Percentiles rank a stretch among this genome's conserved stretches.
Conservation (phyloP, 1,140 invertebrate species). For the Diuraphis noxia region DNA sequence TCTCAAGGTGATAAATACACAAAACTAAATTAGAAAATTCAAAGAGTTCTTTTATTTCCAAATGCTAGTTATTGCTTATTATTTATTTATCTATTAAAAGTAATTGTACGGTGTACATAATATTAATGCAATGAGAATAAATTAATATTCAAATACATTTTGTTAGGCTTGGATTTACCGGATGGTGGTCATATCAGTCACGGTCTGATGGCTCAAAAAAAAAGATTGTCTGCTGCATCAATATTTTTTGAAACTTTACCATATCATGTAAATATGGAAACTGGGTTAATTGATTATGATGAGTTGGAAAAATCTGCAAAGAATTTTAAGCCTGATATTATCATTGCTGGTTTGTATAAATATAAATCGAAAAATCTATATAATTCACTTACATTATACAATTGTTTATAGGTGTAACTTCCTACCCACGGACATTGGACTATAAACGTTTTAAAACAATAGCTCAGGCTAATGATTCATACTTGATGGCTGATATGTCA, state of each 20-base stretch:
- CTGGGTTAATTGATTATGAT: constrained; percentile 94
- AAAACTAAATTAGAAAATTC: neutral
- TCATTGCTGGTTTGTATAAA: constrained; percentile 74
- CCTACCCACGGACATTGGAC: constrained; percentile 83
- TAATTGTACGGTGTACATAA: neutral
- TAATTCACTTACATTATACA: neutral
- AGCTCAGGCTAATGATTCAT: constrained; percentile 81
- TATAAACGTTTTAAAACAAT: constrained; percentile 87
- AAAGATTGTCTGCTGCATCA: constrained; percentile 95
- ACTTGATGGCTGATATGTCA: constrained; percentile 94
- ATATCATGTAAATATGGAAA: constrained; percentile 86
- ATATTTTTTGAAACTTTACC: constrained; percentile 99
- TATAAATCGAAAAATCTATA: neutral
- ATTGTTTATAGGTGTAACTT: constrained; percentile 73
- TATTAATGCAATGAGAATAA: neutral
- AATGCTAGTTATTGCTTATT: neutral
- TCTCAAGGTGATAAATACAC: neutral
- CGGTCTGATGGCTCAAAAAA: constrained; percentile 86
- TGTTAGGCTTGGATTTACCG: constrained; percentile 77
- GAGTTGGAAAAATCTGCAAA: constrained; percentile 78
- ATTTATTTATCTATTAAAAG: neutral
- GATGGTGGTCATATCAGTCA: constrained; percentile 97
- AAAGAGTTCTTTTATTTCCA: no score
- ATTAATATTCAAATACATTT: constrained; percentile 16
- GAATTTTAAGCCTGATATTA: constrained; percentile 89